Evolutionary conservation across 2,797 vertebrate species (phyloP), one percentile per base, ranked within the genome.

Genomic region (Cossypha polioptera): DNA sequence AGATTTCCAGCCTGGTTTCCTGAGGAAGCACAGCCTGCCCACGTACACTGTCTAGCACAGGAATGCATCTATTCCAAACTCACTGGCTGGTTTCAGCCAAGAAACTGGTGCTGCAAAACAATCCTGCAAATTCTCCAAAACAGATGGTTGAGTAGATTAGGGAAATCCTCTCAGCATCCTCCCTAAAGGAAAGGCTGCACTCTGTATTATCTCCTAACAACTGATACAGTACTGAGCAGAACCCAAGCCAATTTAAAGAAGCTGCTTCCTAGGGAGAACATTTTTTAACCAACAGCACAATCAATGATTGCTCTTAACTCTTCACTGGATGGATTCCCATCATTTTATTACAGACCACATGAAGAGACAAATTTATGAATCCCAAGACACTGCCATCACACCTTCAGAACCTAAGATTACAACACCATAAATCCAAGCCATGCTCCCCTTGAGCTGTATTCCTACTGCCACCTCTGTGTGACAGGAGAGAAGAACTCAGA

Each of bases 11-110:
- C 35, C 88, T 29, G 58, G 54, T 26, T 81, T 94, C 85, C 78
- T 43, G 54, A 63, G 82, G 82, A 90, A 95, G 85, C 85, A 36
- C 45, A 71, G 36, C 53, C 85, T 88, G 85, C 82, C 90, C 92
- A 93, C 35, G 0, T 54, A 78, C 86, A 47, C 50, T 88, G 73
- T 69, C 78, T 93, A 82, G 86, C 72, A 67, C 40, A 88, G 53
- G 76, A 92, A 85, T 26, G 53, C 4, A 2, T 80, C 69, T 68
- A 16, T 90, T 86, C 83, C 88, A 90, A 90, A 90, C 42, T 86
- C 65, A 22, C 40, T 35, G 36, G 26, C 53, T 84, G 72, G 57
- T 75, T 92, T 88, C 47, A 79, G 91, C 85, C 75, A 82, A 92
- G 74, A 94, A 91, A 51, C 75, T 33, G 50, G 42, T 68, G 35